These are phyloP conservation scores for Gallinago stenura DNA, from an alignment of 2,797 vertebrate genomes.

Conservation along the genomic window DNA sequence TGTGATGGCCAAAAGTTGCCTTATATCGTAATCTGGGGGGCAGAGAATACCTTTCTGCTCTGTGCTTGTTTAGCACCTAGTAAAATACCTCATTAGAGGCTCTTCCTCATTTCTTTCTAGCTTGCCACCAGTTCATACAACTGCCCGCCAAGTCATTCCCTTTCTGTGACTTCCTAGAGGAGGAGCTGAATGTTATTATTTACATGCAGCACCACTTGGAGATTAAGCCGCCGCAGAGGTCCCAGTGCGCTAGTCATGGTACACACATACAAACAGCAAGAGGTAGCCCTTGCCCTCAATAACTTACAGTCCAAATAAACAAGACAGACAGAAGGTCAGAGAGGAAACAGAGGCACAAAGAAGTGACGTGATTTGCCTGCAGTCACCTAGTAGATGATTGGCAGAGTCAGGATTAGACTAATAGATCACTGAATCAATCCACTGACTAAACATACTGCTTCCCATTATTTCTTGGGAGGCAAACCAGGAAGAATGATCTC, in stretches of 20 bases:
- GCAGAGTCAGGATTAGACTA: constrained; percentile 65
- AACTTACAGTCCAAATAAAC: constrained; percentile 68
- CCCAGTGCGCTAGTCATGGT: neutral
- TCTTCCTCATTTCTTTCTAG: neutral
- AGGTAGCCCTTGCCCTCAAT: constrained; percentile 63
- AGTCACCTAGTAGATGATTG: constrained; percentile 65
- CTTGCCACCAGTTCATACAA: neutral
- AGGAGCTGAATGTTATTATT: constrained; percentile 15
- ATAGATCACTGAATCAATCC: constrained; percentile 70
- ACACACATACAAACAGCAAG: neutral
- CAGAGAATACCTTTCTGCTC: neutral
- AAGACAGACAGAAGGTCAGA: constrained; percentile 62
- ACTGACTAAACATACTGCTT: constrained; percentile 60
- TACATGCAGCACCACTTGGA: constrained; percentile 10
- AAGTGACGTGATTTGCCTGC: constrained; percentile 63
- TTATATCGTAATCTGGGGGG: accelerated
- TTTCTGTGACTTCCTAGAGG: neutral
- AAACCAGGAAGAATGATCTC: constrained; percentile 71
- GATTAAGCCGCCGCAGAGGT: neutral
- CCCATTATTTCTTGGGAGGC: constrained; percentile 70
- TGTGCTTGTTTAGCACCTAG: neutral
- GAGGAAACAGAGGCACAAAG: constrained; percentile 60
- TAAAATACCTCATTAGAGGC: neutral
- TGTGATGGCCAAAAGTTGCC: neutral
- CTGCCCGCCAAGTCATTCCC: neutral